Conservation (phyloP, 2,797 vertebrate species). For the Todus mexicanus region DNA sequence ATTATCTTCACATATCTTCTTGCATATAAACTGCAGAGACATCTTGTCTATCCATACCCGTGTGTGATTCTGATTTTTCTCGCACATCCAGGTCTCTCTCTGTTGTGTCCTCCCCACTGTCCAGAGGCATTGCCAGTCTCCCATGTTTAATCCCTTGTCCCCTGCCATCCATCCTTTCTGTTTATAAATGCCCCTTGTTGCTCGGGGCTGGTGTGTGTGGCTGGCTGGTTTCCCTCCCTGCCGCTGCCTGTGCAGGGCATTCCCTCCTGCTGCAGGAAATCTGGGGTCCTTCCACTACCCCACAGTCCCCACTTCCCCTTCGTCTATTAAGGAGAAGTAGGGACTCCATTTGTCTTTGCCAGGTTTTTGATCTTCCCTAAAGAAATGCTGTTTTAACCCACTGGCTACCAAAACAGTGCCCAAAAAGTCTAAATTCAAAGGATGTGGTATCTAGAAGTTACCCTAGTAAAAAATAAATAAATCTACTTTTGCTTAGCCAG, state of each 20-base stretch:
- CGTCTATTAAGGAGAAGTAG: background rate
- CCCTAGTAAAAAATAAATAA: background rate
- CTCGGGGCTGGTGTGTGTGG: background rate
- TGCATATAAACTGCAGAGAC: background rate
- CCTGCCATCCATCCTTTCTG: background rate
- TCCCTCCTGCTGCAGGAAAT: background rate
- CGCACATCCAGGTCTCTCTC: background rate
- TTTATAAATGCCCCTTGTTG: background rate
- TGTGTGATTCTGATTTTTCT: background rate
- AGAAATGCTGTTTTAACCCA: background rate
- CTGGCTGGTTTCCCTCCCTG: background rate
- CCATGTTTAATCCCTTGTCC: background rate
- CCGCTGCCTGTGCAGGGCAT: background rate
- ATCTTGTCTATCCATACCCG: background rate
- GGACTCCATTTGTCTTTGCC: background rate
- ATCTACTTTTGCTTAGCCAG: background rate
- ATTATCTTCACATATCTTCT: background rate
- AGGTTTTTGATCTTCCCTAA: background rate
- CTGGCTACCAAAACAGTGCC: background rate
- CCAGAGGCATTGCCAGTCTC: background rate
- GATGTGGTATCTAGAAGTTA: background rate
- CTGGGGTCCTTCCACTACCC: background rate
- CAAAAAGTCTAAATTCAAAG: background rate
- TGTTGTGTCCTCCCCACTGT: background rate
- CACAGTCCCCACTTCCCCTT: background rate